These are phyloP conservation scores for Panthera tigris DNA, from an alignment of 2,113 vertebrate species.

Conservation along the genomic window DNA sequence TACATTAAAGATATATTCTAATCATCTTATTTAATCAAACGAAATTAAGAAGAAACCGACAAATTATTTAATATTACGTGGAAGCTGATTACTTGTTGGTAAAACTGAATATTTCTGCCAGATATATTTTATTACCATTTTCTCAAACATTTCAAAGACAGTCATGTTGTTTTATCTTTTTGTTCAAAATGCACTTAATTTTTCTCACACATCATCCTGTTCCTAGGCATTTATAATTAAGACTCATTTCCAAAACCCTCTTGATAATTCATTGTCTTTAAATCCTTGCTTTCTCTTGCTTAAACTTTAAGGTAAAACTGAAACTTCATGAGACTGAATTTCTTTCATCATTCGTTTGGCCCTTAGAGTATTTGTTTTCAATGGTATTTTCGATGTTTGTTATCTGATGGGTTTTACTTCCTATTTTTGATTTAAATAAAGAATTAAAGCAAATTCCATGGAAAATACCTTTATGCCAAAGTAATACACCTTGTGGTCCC, in stretches of 20 bases:
- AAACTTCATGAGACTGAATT: background rate
- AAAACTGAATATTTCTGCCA: background rate
- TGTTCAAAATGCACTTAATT: background rate
- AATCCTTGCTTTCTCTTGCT: background rate
- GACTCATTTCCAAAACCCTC: background rate
- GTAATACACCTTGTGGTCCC: background rate
- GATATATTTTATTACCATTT: background rate
- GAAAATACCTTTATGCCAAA: background rate
- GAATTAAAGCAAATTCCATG: background rate
- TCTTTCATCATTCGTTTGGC: background rate
- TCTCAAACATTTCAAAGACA: slow-evolving; percentile 17
- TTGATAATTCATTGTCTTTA: slow-evolving; percentile 9
- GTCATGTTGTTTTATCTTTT: background rate
- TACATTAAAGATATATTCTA: background rate
- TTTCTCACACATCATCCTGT: background rate
- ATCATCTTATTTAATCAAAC: background rate
- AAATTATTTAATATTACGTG: background rate
- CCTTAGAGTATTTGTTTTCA: background rate
- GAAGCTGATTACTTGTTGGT: background rate
- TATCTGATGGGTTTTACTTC: slow-evolving; percentile 1
- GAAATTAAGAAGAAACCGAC: background rate
- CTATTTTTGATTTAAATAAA: slow-evolving; percentile 19
- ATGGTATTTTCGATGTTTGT: background rate
- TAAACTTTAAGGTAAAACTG: slow-evolving; percentile 18
- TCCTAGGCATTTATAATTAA: background rate